These are phyloP conservation scores for Catharus bicknelli DNA, from an alignment of 2,113 vertebrate species.

Conservation along the genomic window DNA sequence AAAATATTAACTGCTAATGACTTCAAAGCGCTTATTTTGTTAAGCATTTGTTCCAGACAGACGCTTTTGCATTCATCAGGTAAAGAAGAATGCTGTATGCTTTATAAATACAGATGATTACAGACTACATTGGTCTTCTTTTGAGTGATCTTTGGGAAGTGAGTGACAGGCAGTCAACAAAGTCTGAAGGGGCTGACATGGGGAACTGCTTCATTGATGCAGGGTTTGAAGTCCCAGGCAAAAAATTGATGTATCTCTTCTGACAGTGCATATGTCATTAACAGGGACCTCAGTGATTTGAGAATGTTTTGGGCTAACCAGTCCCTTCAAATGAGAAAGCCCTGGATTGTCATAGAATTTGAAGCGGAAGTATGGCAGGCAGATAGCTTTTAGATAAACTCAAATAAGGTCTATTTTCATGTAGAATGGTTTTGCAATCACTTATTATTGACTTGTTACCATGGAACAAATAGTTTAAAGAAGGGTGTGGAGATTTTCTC, in stretches of 20 bases:
- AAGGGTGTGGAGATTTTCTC: not conserved
- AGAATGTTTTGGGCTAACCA: not conserved
- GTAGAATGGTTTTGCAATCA: not conserved
- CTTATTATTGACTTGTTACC: not conserved
- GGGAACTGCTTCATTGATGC: not conserved
- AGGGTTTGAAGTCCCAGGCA: not conserved
- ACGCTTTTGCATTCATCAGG: not conserved
- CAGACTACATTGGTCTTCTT: not conserved
- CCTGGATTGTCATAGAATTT: not conserved
- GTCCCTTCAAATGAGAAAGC: not conserved
- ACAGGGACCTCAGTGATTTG: not conserved
- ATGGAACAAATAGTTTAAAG: not conserved
- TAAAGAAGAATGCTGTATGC: not conserved
- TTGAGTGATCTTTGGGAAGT: not conserved
- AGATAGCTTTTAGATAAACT: not conserved
- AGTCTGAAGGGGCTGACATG: not conserved
- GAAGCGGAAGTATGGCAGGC: not conserved
- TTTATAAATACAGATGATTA: not conserved
- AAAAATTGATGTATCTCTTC: constrained; percentile 19
- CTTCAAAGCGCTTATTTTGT: not conserved
- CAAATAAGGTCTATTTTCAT: not conserved
- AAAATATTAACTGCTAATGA: not conserved
- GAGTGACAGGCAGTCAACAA: not conserved
- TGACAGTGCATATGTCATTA: constrained; percentile 25
- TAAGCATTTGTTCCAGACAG: not conserved